Evolutionary conservation across 1,140 invertebrate genomes (phyloP), one percentile per base, ranked within the genome.

Genomic region (Leptinotarsa undecemlineata): DNA sequence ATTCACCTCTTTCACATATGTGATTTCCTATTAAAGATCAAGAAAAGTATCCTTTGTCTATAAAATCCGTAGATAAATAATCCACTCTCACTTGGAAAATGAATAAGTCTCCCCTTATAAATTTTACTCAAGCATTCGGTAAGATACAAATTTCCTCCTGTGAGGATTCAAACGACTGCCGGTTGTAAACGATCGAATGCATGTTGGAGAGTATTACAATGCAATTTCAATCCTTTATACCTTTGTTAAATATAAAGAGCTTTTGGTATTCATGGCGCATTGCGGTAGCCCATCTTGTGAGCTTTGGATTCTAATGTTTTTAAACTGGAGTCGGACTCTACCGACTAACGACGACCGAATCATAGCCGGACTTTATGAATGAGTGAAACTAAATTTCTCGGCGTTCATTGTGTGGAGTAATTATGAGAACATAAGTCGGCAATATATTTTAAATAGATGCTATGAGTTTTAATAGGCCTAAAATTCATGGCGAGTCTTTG

Each of bases 221-320:
- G 51, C 51, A 17, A 57, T 57, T 57, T n/a, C 17, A 57, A 57
- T 57, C 51, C 51, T 57, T 57, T 57, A 57, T 57, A 57, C 51
- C 51, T 57, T 57, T 57, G 51, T 57, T 57, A n/a, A 57, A 57
- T n/a, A 57, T 57, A 0, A 57, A 57, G 51, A 57, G 51, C n/a
- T 57, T 19, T 19, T 6, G 4, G 1, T 17, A 57, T 14, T 15
- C 51, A 57, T 57, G 51, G n/a, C 51, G 51, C 51, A 57, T 14
- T 57, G 51, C 51, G 51, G 51, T 57, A 57, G 51, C 15, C 15
- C 14, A 57, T 57, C 51, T 57, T 19, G 51, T 57, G 51, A 57
- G 51, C 51, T 19, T 15, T 57, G 51, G 51, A 57, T 4, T 57
- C 51, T 15, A 4, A 57, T 57, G 51, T 57, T 57, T 57, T 57